Base-by-base conservation (phyloP, 2,113 vertebrate species). In the Acrocephalus arundinaceus region DNA sequence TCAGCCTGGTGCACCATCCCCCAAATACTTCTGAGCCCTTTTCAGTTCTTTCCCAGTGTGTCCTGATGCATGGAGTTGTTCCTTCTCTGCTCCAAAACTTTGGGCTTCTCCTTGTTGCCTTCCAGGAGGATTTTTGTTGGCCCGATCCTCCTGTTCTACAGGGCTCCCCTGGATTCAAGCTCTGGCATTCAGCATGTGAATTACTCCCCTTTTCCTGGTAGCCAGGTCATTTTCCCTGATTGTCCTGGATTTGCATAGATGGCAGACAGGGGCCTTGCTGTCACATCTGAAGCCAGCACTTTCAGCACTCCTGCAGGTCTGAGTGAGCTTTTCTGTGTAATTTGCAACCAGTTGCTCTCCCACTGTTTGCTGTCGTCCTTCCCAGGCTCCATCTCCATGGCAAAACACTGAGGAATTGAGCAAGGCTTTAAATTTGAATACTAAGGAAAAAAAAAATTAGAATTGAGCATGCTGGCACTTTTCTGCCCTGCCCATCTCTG, bases 71-170 rank as follows among this genome's bases (percentile, higher is more conserved):
- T 58, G 71, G 37, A 80, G 7, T 30, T 51, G 1, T 59, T 59
- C 41, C 14, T 4, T 35, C 11, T 71, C 33, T 7, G 3, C 62
- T 49, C 11, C 31, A 63, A n/a, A 82, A 31, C 28, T 74, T 37
- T 41, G 39, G 14, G 21, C 3, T 73, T 65, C 65, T 77, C 73
- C 19, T 43, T 65, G 37, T 12, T 83, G 46, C 37, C 30, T 20
- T 13, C 19, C 22, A 27, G 4, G 35, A 72, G 31, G 27, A 17
- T 51, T 91, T 76, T 66, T 55, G 8, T 22, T 84, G 59, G 5
- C 7, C 30, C 23, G 21, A 0, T 46, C 28, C 13, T 62, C 52
- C 35, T 6, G 2, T 37, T 81, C 10, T 30, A 0, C n/a, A 51
- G 30, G 15, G 9, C 30, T 66, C 28, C n/a, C 37, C 19, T 71